phyloP scores from a whole-genome alignment of 2,888 invertebrate species.

The Drosophila limbata region DNA sequence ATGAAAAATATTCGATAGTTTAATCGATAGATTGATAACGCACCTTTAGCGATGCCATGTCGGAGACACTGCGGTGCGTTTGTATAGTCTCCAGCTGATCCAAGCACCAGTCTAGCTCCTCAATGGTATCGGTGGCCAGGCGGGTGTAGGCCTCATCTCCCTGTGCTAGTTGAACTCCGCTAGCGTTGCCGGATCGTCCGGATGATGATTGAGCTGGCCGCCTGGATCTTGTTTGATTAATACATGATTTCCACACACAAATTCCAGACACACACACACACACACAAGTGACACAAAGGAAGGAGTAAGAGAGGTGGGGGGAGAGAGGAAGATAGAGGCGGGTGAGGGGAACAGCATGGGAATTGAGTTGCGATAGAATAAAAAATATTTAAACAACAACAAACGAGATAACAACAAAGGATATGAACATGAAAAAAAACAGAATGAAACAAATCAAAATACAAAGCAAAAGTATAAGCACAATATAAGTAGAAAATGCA shows the following conservation, averaged over 20 bases:
- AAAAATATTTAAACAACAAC: slow-evolving; percentile 25
- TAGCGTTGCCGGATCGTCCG: slow-evolving; percentile 73
- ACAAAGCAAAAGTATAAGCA: background rate
- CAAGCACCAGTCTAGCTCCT: slow-evolving; percentile 99
- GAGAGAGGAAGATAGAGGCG: background rate
- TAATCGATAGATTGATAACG: slow-evolving; percentile 48
- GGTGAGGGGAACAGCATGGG: background rate
- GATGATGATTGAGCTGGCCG: slow-evolving; percentile 85
- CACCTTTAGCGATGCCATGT: slow-evolving; percentile 99
- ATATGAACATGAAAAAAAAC: slow-evolving; percentile 7
- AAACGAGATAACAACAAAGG: slow-evolving; percentile 19
- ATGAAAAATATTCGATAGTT: background rate
- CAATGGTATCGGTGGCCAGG: slow-evolving; percentile 97
- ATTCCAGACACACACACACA: slow-evolving; percentile 50
- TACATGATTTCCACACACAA: slow-evolving; percentile 76
- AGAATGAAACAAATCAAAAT: slow-evolving; percentile 2
- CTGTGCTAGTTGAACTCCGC: slow-evolving; percentile 85
- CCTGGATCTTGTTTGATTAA: slow-evolving; percentile 85
- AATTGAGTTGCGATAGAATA: slow-evolving; percentile 1
- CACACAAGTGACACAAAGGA: slow-evolving; percentile 38
- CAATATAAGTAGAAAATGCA: slow-evolving; percentile 4
- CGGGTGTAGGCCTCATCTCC: slow-evolving; percentile 96
- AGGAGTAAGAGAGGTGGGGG: background rate
- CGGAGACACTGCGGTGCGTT: slow-evolving; percentile 99
- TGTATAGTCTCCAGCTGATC: slow-evolving; percentile 99